Evolutionary conservation across 2,888 invertebrate genomes (phyloP), one percentile per base, ranked within the genome.

Genomic region (Dioctria linearis): DNA sequence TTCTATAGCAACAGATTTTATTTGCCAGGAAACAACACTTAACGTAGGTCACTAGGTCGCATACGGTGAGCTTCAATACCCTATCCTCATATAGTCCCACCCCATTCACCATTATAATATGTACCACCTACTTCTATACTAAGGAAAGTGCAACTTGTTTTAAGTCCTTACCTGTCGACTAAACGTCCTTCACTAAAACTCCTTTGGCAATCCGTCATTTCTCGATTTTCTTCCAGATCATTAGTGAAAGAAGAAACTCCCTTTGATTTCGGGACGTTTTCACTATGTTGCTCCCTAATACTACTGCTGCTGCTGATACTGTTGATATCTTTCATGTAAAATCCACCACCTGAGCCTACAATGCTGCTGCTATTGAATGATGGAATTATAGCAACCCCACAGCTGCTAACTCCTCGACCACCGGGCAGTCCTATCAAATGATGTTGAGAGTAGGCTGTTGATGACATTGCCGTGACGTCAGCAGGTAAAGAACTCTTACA

Each of bases 131-230:
- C n/a, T 51, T 51, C 51, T 8, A n/a, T n/a, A 51, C n/a, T 8
- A n/a, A 51, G 4, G 51, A 8, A n/a, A n/a, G 11, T 59, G 59
- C 59, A 59, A 59, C 25, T 59, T 11, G 4, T 25, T 13, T 4
- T 13, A 75, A 8, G 46, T 8, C 5, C 71, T 86, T 79, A 89
- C 89, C 88, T 88, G 79, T 88, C 88, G 49, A 87, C 85, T 69
- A 89, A 83, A 11, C 88, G 86, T 79, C 86, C 89, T 81, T 89
- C 89, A 81, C 89, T 89, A 51, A 89, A 86, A 79, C 89, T 88
- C 66, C 89, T 87, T 83, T 89, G 89, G 85, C 87, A 88, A 82
- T 89, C 89, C 79, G 86, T 86, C 84, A 89, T 88, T 83, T 89
- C 89, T 46, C 84, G 84, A 79, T 82, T 83, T 6, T 71, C 79